Evolutionary conservation across 2,797 vertebrate species (phyloP).

Genomic region (Alouatta caraya): DNA sequence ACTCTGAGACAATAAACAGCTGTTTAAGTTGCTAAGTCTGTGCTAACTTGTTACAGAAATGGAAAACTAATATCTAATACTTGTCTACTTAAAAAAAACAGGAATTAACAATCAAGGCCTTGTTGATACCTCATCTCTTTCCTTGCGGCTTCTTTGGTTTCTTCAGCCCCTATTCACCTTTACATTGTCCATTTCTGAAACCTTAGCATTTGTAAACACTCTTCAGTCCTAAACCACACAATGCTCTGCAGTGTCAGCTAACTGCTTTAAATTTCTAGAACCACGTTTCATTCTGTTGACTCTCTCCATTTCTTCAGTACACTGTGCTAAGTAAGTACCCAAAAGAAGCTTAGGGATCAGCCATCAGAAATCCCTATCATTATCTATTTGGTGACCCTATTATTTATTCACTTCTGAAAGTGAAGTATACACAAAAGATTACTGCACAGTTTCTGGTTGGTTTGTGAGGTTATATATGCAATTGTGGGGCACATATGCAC

Average conservation of each 20-base stretch:
- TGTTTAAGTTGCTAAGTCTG: neutral
- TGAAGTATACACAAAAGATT: neutral
- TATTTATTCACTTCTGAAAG: neutral
- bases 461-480: accelerated
- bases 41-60: neutral
- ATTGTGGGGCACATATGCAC: accelerated
- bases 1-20: neutral
- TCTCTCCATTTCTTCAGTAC: no score
- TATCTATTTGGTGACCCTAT: neutral
- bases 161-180: neutral
- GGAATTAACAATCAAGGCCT: neutral
- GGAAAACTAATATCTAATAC: neutral
- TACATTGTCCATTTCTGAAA: neutral
- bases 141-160: neutral
- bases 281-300: no score
- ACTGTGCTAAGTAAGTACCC: neutral
- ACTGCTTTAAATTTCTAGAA: neutral
- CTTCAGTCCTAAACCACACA: neutral
- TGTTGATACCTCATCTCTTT: neutral
- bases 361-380: neutral
- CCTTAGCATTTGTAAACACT: neutral
- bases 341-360: neutral
- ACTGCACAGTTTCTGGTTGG: neutral
- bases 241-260: accelerated
- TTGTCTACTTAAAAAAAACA: accelerated